Evolutionary conservation across 2,797 vertebrate genomes (phyloP).

Genomic region (Coilia nasus): DNA sequence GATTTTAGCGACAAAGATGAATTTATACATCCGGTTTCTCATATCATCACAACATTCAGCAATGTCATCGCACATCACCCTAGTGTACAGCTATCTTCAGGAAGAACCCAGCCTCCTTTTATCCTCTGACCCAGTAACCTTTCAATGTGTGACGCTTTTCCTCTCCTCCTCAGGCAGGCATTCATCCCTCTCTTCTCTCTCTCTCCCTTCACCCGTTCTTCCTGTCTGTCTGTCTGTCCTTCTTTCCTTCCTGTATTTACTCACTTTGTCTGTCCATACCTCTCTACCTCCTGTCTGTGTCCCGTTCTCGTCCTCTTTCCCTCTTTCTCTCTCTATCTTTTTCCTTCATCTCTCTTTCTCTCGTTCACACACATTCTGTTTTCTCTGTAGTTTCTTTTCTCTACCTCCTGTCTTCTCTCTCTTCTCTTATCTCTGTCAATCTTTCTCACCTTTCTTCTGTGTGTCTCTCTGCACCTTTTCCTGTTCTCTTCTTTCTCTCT

Average conservation of each 20-base stretch:
- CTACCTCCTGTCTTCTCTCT: too few species aligned
- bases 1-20: too few species aligned
- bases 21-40: too few species aligned
- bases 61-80: too few species aligned
- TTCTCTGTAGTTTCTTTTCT: too few species aligned
- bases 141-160: not conserved
- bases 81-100: too few species aligned
- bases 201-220: not conserved
- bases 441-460: too few species aligned
- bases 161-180: not conserved
- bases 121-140: conserved; percentile 12
- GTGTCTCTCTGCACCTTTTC: too few species aligned
- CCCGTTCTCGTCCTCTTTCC: not conserved
- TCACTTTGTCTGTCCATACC: not conserved
- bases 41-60: too few species aligned
- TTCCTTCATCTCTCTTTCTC: not conserved
- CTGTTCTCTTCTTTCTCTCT: too few species aligned
- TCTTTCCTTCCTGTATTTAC: conserved; percentile 6
- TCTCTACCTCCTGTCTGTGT: not conserved
- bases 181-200: conserved; percentile 16
- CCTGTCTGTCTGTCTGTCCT: not conserved
- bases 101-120: not conserved
- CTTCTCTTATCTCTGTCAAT: too few species aligned
- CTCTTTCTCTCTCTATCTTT: not conserved
- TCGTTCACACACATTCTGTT: not conserved